Evolutionary conservation across 2,113 vertebrate species (phyloP).

Genomic region (Odocoileus virginianus): DNA sequence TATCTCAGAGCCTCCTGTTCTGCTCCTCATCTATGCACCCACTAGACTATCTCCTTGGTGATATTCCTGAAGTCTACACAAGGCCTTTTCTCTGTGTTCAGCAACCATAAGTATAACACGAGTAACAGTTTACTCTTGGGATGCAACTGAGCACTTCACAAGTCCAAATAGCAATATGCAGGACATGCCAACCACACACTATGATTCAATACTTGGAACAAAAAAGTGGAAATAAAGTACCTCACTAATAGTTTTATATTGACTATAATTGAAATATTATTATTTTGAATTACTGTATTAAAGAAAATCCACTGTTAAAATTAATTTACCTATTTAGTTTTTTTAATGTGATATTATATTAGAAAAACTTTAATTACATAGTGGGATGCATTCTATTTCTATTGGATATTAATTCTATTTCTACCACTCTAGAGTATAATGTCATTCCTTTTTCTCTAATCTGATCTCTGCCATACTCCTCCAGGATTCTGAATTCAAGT

Average conservation of each 20-base stretch:
- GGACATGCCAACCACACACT: neutral
- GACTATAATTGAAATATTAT: neutral
- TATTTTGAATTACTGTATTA: neutral
- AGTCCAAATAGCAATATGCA: neutral
- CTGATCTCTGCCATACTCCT: neutral
- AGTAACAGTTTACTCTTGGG: neutral
- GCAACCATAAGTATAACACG: neutral
- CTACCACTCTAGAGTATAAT: neutral
- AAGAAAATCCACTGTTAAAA: neutral
- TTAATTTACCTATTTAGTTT: neutral
- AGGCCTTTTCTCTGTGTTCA: neutral
- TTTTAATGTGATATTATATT: neutral
- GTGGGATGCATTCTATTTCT: neutral
- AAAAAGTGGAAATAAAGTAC: neutral
- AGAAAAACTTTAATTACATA: neutral
- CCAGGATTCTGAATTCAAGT: neutral
- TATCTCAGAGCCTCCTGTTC: neutral
- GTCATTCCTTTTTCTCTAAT: neutral
- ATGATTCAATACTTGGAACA: neutral
- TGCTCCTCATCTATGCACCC: neutral
- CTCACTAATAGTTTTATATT: neutral
- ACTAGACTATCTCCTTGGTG: neutral
- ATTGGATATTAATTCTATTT: neutral
- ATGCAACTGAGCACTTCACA: neutral
- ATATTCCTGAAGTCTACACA: neutral